A percentile compares a stretch with the other conserved stretches of the same genome.
phyloP scores from a whole-genome alignment of 2,797 vertebrate species.

The Spheniscus humboldti region DNA sequence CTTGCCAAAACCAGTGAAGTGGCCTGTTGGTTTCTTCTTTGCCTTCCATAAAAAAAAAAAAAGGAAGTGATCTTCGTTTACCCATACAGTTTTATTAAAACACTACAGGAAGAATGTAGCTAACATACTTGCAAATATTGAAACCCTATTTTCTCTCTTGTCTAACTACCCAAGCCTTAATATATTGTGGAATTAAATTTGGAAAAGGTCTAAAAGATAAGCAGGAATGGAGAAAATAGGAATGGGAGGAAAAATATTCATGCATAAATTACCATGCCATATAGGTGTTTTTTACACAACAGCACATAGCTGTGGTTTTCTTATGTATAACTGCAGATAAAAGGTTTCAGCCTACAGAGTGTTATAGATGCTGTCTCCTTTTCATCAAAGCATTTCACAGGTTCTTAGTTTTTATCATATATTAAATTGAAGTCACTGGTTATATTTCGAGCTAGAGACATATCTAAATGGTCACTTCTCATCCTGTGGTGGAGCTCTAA shows the following conservation, averaged over 20 bases:
- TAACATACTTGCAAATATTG: neutral
- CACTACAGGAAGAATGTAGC: neutral
- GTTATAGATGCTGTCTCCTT: neutral
- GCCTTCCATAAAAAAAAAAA: neutral
- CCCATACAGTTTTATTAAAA: neutral
- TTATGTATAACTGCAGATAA: neutral
- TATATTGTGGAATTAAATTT: neutral
- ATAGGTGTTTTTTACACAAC: neutral
- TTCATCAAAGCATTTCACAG: neutral
- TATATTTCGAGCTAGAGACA: neutral
- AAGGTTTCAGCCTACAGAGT: neutral
- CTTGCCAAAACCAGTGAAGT: neutral
- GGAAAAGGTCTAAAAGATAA: neutral
- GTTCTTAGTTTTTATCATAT: neutral
- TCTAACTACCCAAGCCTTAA: neutral
- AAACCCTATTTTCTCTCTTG: neutral
- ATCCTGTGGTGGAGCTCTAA: neutral
- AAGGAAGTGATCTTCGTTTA: neutral
- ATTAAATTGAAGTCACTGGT: neutral
- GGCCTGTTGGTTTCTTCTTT: neutral
- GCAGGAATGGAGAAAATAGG: neutral
- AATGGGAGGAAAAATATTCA: neutral
- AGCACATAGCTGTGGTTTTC: neutral
- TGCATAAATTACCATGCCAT: neutral
- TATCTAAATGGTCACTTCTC: neutral